Conservation (phyloP, 1,140 invertebrate genomes). For the Hydropsyche tenuis region DNA sequence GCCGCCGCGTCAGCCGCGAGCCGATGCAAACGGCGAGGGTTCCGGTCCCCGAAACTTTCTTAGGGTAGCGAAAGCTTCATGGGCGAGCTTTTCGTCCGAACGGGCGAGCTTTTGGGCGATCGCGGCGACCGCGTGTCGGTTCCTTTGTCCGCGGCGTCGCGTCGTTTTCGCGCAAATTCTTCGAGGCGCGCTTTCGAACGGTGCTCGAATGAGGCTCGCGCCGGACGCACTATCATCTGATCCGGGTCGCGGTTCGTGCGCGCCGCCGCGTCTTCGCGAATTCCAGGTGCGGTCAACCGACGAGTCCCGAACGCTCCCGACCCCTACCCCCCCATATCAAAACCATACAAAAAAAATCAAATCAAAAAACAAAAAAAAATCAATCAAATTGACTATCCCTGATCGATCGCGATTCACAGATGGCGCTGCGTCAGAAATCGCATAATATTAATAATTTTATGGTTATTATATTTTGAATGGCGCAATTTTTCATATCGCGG, state of each 20-base stretch:
- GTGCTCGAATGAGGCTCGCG: not conserved
- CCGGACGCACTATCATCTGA: slow-evolving; percentile 2
- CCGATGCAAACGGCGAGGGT: not conserved
- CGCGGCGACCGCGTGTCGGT: not conserved
- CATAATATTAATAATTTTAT: too few relatives aligned
- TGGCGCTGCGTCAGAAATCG: too few relatives aligned
- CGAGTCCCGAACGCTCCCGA: not conserved
- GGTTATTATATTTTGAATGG: too few relatives aligned
- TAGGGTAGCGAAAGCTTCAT: too few relatives aligned
- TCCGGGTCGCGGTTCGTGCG: slow-evolving; percentile 15
- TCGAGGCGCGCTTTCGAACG: not conserved
- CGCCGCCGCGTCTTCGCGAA: not conserved
- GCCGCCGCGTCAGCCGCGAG: not conserved
- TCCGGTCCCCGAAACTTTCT: too few relatives aligned
- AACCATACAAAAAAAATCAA: too few relatives aligned
- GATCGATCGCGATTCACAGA: too few relatives aligned
- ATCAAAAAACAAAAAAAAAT: too few relatives aligned
- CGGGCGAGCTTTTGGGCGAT: not conserved
- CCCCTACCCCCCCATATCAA: too few relatives aligned
- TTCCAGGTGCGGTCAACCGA: not conserved
- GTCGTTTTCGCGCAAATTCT: not conserved
- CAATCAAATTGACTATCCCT: too few relatives aligned
- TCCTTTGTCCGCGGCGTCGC: not conserved
- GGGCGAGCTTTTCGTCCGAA: too few relatives aligned
- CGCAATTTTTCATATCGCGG: too few relatives aligned